phyloP scores from a whole-genome alignment of 2,113 vertebrate genomes.

The Narcine bancroftii region DNA sequence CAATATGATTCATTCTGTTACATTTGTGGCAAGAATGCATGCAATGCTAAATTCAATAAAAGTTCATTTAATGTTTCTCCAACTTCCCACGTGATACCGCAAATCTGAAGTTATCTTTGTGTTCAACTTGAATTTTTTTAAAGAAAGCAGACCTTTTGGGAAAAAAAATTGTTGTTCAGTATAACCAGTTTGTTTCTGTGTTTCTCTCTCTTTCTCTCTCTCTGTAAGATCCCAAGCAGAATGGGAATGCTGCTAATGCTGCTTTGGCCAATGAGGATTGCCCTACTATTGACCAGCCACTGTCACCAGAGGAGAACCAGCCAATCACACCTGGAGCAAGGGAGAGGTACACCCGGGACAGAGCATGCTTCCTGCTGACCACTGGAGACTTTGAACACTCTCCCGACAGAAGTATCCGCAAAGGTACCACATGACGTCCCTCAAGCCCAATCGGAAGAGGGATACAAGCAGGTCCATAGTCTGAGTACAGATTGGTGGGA shows the following conservation, averaged over 20 bases:
- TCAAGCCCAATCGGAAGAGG: slow-evolving; percentile 38
- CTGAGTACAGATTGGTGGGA: slow-evolving; percentile 1
- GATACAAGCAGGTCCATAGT: slow-evolving; percentile 28
- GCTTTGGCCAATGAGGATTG: slow-evolving; percentile 84
- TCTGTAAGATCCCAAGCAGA: slow-evolving; percentile 68
- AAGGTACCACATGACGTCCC: slow-evolving; percentile 61
- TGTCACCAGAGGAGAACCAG: slow-evolving; percentile 79
- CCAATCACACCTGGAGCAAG: slow-evolving; percentile 65
- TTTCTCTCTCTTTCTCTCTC: not conserved
- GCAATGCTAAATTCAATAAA: too few species aligned
- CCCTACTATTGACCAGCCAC: slow-evolving; percentile 83
- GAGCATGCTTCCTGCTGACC: slow-evolving; percentile 85
- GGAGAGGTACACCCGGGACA: slow-evolving; percentile 77
- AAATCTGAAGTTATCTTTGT: too few species aligned
- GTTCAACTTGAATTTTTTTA: too few species aligned
- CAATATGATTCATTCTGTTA: too few species aligned
- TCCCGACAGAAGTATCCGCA: slow-evolving; percentile 80
- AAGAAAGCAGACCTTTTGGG: too few species aligned
- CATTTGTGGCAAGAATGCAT: too few species aligned
- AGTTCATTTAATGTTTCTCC: too few species aligned
- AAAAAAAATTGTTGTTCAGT: too few species aligned
- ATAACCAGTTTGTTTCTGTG: not conserved
- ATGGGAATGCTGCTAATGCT: slow-evolving; percentile 77
- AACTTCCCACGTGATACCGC: too few species aligned
- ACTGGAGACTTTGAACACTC: slow-evolving; percentile 75